Base-by-base conservation (phyloP, 1,140 invertebrate genomes). In the Eumaeus atala region DNA sequence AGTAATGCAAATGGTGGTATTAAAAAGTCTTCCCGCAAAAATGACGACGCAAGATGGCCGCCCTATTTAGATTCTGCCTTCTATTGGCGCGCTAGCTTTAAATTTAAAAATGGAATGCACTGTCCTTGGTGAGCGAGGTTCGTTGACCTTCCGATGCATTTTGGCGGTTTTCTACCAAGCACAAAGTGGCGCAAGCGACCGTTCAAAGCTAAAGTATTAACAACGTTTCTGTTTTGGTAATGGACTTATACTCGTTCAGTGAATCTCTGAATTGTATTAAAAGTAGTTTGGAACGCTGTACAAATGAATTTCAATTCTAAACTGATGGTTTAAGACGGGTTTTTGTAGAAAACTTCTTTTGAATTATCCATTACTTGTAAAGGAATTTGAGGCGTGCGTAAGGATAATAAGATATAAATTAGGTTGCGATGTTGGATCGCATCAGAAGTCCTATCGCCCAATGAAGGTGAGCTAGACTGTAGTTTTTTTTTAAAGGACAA, bases 101-200 rank as follows among this genome's bases (percentile, higher is more conserved):
- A 79, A 81, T 85, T 86, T 81, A 83, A 84, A 85, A 85, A 85
- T 78, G 77, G 78, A 86, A 84, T 86, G 80, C 80, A 76, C 77
- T 86, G 83, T 86, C 83, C 82, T 86, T 86, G 82, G 82, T 66
- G 72, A 56, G 65, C 66, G 50, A 68, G 67, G 83, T 81, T 86
- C 83, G 73, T 81, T 72, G 78, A 86, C 80, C 83, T 83, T 82
- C 73, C 80, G 79, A 83, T 86, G 83, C 83, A 86, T 86, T 86
- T 86, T 73, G 83, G 83, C 74, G 73, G 73, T 85, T 86, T 79
- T 63, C 28, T 16, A 47, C 51, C 59, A 61, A 58, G 62, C 60
- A 54, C 47, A 48, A 71, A 83, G 68, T 60, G 73, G 54, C 66
- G 44, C 70, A 74, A 74, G 55, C 50, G 62, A 48, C 60, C 9